A percentile compares a stretch with the other conserved stretches of the same genome.
phyloP scores from a whole-genome alignment of 1,140 invertebrate genomes.

The Bombus soroeensis region DNA sequence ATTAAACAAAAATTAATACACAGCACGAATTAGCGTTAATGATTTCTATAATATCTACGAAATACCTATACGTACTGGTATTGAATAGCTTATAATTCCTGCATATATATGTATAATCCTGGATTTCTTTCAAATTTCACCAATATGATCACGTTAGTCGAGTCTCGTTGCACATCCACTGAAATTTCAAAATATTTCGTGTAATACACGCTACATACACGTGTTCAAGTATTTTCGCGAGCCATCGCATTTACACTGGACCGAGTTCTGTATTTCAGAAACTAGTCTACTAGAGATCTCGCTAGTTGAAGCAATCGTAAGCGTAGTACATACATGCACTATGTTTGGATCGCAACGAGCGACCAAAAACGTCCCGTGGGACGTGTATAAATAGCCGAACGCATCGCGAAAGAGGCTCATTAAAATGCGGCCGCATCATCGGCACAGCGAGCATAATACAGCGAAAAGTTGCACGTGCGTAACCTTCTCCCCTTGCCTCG shows the following conservation, averaged over 20 bases:
- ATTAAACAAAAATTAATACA: neutral
- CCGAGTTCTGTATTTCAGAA: no score
- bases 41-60: neutral
- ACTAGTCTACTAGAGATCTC: no score
- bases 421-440: slow-evolving; percentile 32
- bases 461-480: slow-evolving; percentile 36
- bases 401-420: neutral
- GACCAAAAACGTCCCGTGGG: neutral
- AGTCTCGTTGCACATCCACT: no score
- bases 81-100: neutral
- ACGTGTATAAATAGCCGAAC: slow-evolving; percentile 31
- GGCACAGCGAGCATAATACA: slow-evolving; percentile 9
- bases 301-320: neutral
- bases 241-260: no score
- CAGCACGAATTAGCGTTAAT: no score
- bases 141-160: no score
- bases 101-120: neutral
- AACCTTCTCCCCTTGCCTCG: slow-evolving; percentile 7
- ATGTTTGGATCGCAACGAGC: neutral
- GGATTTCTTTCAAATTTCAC: no score
- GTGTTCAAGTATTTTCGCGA: no score
- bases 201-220: no score
- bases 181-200: no score
- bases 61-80: neutral
- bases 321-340: neutral